phyloP scores from a whole-genome alignment of 2,888 invertebrate genomes.

The Agriotes lineatus region DNA sequence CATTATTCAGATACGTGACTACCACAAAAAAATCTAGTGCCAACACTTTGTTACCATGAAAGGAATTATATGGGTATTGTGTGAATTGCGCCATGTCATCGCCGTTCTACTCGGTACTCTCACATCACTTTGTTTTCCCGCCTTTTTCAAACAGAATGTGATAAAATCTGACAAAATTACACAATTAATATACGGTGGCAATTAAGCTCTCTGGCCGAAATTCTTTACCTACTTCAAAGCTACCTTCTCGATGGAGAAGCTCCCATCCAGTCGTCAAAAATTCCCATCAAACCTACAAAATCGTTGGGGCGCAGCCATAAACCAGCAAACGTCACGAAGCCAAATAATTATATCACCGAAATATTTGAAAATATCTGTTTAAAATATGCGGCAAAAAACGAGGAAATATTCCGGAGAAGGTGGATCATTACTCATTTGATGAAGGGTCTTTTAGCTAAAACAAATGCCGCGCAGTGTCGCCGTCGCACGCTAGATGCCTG shows the following conservation, averaged over 20 bases:
- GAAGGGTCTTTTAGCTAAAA: constrained; percentile 54
- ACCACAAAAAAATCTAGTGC: constrained; percentile 5
- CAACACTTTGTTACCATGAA: not conserved
- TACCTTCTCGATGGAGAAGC: too few relatives aligned
- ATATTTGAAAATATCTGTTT: constrained; percentile 33
- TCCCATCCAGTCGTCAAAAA: too few relatives aligned
- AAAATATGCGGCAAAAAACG: constrained; percentile 36
- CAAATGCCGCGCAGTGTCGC: constrained; percentile 55
- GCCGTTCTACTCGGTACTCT: not conserved
- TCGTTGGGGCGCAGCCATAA: too few relatives aligned
- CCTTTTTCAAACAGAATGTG: not conserved
- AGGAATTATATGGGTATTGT: not conserved
- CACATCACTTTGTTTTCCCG: not conserved
- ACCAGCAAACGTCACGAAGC: not conserved
- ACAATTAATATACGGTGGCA: too few relatives aligned
- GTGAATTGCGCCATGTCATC: not conserved
- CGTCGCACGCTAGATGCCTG: constrained; percentile 49
- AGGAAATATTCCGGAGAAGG: constrained; percentile 41
- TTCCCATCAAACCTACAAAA: too few relatives aligned
- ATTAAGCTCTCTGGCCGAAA: too few relatives aligned
- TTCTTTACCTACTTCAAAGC: too few relatives aligned
- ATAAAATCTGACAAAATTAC: not conserved
- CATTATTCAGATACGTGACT: constrained; percentile 28
- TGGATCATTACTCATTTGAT: constrained; percentile 56
- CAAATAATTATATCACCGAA: constrained; percentile 8